Base-by-base conservation (phyloP, 2,797 vertebrate genomes). In the Graptemys geographica region DNA sequence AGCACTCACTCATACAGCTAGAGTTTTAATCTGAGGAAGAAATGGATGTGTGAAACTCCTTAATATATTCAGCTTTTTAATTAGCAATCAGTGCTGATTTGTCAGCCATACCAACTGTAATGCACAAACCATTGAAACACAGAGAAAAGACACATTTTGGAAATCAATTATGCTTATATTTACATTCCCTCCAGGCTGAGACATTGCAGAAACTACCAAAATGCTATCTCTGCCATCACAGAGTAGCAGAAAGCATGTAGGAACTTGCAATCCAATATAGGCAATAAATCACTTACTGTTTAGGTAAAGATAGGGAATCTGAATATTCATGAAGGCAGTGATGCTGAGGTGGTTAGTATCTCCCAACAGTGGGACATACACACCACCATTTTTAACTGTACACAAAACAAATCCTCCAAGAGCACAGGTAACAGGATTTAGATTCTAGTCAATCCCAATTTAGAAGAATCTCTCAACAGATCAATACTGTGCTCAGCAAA, bases 71-170 rank as follows among this genome's bases (percentile, higher is more conserved):
- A 47, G 83, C 92, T 96, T 98, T 98, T 97, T 98, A 98, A 98
- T 98, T 97, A 98, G 97, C 97, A 98, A 98, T 98, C 97, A 97
- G 93, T 21, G 79, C 87, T 93, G 97, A 97, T 98, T 98, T 98
- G 94, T 97, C 98, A 98, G 97, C 97, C 97, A 97, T 95, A 94
- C 96, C 81, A 93, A 96, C 97, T 92, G 89, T 94, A 97, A 97
- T 85, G 93, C 96, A 96, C 19, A 18, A 98, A 96, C 95, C 95
- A 89, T 62, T 92, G 95, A 94, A 96, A 97, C 85, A 94, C 25
- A 88, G 81, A 53, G 83, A 56, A 95, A 95, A 95, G 85, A 86
- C 93, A 96, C 94, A 92, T 92, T 98, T 95, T 96, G 92, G 96
- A 97, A 98, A 98, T 97, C 96, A 97, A 97, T 98, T 98, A 94